These are phyloP conservation scores for Spilarctia lutea DNA, from an alignment of 2,888 invertebrate genomes.

Conservation along the genomic window DNA sequence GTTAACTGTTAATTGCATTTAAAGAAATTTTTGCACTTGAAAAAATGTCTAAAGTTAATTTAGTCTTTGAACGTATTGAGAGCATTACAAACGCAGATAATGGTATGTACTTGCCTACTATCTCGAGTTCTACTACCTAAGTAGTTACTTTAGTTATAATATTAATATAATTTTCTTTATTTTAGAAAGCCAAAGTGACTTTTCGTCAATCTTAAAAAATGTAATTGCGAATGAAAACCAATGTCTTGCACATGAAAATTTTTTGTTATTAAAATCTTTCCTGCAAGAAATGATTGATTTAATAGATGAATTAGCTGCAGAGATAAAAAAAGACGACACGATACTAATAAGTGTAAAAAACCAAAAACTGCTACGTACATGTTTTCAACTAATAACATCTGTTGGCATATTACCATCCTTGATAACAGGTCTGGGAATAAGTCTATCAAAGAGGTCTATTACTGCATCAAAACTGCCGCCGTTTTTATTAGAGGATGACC, in stretches of 20 bases:
- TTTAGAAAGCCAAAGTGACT: constrained; percentile 69
- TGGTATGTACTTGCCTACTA: constrained; percentile 5
- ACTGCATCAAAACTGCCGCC: constrained; percentile 64
- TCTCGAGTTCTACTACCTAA: not conserved
- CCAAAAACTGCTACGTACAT: constrained; percentile 87
- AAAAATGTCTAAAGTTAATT: constrained; percentile 17
- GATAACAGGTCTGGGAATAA: constrained; percentile 88
- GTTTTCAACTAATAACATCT: constrained; percentile 88
- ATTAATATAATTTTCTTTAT: constrained; percentile 27
- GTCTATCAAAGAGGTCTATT: constrained; percentile 75
- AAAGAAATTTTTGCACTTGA: not conserved
- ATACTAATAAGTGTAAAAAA: constrained; percentile 89
- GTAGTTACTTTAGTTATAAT: not conserved
- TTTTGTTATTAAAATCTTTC: constrained; percentile 70
- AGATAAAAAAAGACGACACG: constrained; percentile 64
- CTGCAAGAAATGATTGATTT: constrained; percentile 75
- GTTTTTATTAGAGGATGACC: constrained; percentile 75
- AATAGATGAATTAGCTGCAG: constrained; percentile 70
- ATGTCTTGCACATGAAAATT: constrained; percentile 43
- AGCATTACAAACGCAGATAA: constrained; percentile 10
- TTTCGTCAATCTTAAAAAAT: constrained; percentile 49
- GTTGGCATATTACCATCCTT: constrained; percentile 90
- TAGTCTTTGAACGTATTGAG: constrained; percentile 19
- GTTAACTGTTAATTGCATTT: not conserved
- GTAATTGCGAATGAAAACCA: constrained; percentile 29